Conservation (phyloP, 2,113 vertebrate genomes). For the Callocephalon fimbriatum region DNA sequence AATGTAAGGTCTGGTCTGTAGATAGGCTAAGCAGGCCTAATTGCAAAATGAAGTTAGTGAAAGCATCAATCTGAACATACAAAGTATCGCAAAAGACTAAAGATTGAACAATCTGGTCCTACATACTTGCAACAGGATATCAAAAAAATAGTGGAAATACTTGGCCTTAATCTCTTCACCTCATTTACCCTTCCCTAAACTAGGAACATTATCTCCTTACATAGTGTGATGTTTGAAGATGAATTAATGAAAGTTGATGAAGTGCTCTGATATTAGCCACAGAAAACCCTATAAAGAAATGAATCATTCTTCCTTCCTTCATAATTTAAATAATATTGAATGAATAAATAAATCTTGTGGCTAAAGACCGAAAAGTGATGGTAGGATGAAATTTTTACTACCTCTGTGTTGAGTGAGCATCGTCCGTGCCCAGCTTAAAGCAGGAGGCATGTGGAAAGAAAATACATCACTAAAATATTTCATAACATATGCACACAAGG, state of each 20-base stretch:
- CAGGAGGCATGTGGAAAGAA: slow-evolving; percentile 34
- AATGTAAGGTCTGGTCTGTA: not conserved
- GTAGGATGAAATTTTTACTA: slow-evolving; percentile 10
- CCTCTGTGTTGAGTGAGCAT: not conserved
- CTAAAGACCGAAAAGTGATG: not conserved
- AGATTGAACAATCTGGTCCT: not conserved
- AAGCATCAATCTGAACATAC: not conserved
- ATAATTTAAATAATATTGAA: not conserved
- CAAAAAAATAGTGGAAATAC: not conserved
- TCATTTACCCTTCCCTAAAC: not conserved
- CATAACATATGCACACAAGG: not conserved
- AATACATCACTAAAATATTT: slow-evolving; percentile 6
- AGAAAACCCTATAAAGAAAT: not conserved
- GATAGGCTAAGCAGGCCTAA: not conserved
- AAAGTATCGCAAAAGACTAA: not conserved
- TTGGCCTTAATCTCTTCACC: not conserved
- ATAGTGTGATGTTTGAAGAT: not conserved
- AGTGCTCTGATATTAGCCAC: not conserved
- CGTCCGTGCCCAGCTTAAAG: slow-evolving; percentile 23
- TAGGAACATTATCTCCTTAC: not conserved
- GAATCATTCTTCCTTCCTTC: not conserved
- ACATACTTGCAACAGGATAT: not conserved
- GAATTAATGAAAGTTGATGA: not conserved
- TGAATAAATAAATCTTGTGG: not conserved
- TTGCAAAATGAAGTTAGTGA: not conserved